A percentile compares a stretch with the other conserved stretches of the same genome.
Evolutionary conservation across 2,888 invertebrate genomes (phyloP).

Genomic region (Meghimatium bilineatum): DNA sequence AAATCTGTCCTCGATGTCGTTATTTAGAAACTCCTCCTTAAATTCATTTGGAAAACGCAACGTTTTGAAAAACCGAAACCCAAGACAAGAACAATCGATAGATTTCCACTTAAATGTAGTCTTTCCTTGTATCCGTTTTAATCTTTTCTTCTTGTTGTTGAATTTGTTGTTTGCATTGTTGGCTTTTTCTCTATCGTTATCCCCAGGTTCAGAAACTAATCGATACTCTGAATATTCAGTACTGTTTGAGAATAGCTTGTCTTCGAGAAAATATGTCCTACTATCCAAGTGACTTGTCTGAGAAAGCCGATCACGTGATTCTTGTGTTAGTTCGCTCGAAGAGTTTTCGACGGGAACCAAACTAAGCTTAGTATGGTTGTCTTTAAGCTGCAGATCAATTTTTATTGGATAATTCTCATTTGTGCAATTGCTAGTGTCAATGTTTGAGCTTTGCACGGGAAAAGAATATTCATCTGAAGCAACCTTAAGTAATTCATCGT

Average conservation of each 20-base stretch:
- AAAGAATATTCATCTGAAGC: not conserved
- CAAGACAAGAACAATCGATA: conserved; percentile 54
- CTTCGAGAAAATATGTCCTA: not conserved
- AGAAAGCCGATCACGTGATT: not conserved
- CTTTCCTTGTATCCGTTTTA: conserved; percentile 34
- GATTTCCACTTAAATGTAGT: conserved; percentile 62
- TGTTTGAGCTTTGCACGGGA: not conserved
- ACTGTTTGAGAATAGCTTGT: not conserved
- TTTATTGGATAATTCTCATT: not conserved
- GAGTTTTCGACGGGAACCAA: not conserved
- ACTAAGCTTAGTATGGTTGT: too few relatives aligned
- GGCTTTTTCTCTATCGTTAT: not conserved
- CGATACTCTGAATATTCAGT: not conserved
- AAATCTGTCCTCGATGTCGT: not conserved
- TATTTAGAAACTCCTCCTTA: too few relatives aligned
- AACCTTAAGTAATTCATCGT: not conserved
- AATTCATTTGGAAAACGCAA: conserved; percentile 41
- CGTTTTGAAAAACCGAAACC: conserved; percentile 63
- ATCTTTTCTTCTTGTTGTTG: conserved; percentile 1
- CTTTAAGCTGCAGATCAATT: too few relatives aligned
- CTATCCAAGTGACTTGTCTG: not conserved
- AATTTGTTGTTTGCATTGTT: not conserved
- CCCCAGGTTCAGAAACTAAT: not conserved
- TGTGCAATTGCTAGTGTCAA: not conserved
- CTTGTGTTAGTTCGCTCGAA: not conserved